Evolutionary conservation across 2,888 invertebrate species (phyloP), one percentile per base, ranked within the genome.

Genomic region (Notocelia uddmanniana): DNA sequence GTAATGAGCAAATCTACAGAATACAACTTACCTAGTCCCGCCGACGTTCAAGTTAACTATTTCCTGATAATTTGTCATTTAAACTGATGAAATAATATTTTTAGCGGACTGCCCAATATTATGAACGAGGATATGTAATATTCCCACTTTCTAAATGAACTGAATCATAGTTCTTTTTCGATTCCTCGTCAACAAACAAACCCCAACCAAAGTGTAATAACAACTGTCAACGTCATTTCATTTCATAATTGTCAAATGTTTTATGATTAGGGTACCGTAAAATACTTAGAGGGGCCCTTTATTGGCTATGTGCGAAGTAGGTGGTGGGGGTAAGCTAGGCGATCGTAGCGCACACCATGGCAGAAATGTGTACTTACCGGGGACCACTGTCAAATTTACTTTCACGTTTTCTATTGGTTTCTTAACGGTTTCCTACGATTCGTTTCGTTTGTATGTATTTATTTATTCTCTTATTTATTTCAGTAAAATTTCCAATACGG

Each of bases 11-110:
- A 78, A 79, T 80, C 79, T 64, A 74, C 26, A 19, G 71, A 75
- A 73, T 59, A 67, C 5, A 64, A 84, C 88, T 90, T 94, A 98
- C 98, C 97, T 97, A 83, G 97, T 97, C 75, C 99, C 99, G 73
- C 99, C 99, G 78, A 99, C 98, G 92, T 99, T 99, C 78, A 99
- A 95, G 90, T 98, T 97, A 74, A 99, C 96, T 79, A 99, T 98
- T 89, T 93, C 93, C 83, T 93, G 93, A 76, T 92, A 94, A 77
- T 92, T 93, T 74, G 93, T 85, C 93, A 93, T 93, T 82, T 79
- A 78, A 68, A 75, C 3, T 26, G 23, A 66, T 69, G 21, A 73
- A 69, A 62, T 58, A 58, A 45, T 62, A 50, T 72, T 55, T 67
- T 63, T 75, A 64, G 59, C 57, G 13, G 26, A 52, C 58, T 50